phyloP scores from a whole-genome alignment of 2,113 vertebrate species.

The Meles meles region DNA sequence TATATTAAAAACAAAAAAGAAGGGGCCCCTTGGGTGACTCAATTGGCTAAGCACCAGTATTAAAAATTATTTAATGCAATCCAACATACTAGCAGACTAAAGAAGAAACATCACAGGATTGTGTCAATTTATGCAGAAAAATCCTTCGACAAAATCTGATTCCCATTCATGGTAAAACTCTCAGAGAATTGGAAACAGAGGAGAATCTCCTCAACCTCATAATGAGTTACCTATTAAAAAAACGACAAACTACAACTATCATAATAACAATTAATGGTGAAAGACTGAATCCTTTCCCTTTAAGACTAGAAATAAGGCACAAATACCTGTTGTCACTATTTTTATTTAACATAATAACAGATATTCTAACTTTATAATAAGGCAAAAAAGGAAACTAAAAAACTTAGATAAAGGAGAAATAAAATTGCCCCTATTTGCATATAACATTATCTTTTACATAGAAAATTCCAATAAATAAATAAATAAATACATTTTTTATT shows the following conservation, averaged over 20 bases:
- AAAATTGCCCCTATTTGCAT: background rate
- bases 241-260: background rate
- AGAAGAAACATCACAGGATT: background rate
- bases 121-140: background rate
- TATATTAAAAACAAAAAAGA: background rate
- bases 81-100: background rate
- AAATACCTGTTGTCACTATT: background rate
- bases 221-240: background rate
- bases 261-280: background rate
- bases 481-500: background rate
- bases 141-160: background rate
- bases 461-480: background rate
- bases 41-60: background rate
- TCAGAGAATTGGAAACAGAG: background rate
- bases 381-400: background rate
- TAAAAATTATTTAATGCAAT: background rate
- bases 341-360: background rate
- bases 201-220: background rate
- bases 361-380: background rate
- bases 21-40: background rate
- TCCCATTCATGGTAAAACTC: background rate
- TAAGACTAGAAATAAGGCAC: background rate
- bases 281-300: background rate
- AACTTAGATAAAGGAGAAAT: background rate
- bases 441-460: background rate